Evolutionary conservation across 2,888 invertebrate species (phyloP).

Genomic region (Iselma pallidipennis): DNA sequence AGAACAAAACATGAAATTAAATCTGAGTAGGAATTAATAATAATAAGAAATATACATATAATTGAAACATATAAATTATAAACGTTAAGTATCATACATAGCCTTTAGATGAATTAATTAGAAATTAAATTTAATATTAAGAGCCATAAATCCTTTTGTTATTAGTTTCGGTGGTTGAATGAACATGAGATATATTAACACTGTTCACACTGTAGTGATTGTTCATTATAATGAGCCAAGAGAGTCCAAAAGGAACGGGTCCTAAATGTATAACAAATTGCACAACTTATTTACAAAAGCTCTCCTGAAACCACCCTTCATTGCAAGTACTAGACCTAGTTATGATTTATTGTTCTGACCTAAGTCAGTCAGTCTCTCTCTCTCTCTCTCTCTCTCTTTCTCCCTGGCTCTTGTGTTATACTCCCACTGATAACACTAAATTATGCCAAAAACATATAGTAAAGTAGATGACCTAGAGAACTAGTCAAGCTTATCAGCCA

Average conservation of each 20-base stretch:
- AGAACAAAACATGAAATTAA: no score
- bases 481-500: neutral
- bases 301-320: neutral
- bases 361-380: neutral
- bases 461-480: neutral
- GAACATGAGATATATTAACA: neutral
- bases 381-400: no score
- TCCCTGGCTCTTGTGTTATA: neutral
- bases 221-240: constrained; percentile 1
- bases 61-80: neutral
- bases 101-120: neutral
- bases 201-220: neutral
- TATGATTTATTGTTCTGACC: constrained; percentile 15
- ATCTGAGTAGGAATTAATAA: no score
- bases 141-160: neutral
- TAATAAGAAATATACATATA: no score
- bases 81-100: neutral
- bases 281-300: constrained; percentile 24
- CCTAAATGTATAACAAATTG: constrained; percentile 26
- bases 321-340: constrained; percentile 10
- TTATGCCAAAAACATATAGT: neutral
- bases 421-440: constrained; percentile 1
- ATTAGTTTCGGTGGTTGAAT: neutral
- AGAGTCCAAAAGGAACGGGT: neutral
- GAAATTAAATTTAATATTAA: neutral